Evolutionary conservation across 2,113 vertebrate genomes (phyloP), one percentile per base, ranked within the genome.

Genomic region (Ageneiosus marmoratus): DNA sequence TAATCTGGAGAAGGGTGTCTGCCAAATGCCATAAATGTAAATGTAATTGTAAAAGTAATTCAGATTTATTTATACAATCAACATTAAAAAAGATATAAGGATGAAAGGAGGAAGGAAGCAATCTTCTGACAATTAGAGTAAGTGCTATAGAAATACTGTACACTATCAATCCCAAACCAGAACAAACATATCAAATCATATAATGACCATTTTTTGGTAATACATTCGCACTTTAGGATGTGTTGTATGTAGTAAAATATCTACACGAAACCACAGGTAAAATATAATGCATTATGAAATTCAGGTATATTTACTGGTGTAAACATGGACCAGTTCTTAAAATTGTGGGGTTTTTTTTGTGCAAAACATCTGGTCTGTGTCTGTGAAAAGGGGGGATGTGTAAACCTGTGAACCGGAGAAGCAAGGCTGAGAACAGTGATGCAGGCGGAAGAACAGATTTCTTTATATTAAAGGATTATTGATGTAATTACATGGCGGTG

Each of bases 401-500:
- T 51, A 51, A 20, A 81, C 67, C 50, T 51, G 46, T 69, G 67
- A 44, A n/a, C 63, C 79, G 56, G 51, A 65, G 37, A 75, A n/a
- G 8, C 24, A 15, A 77, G 65, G 50, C 83, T 32, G 27, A 55
- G 56, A 58, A 62, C 7, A 55, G n/a, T 1, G 34, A 70, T 13
- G 15, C 79, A 41, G 76, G 55, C 69, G n/a, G 55, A 67, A 62
- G 56, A 88, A 87, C 79, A 73, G 82, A 85, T 84, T 84, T 44
- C 81, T 81, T 87, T 84, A 62, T 86, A 82, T 81, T 69, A 34
- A 37, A 53, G 77, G 48, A 75, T 79, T 78, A 86, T 87, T 86
- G 82, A 87, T 86, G 77, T 80, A 80, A 86, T 84, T 87, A 84
- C 22, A 50, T n/a, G 41, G 32, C 51, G 12, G 62, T 70, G 80